Evolutionary conservation across 2,888 invertebrate genomes (phyloP).

Genomic region (Dryocosmus kuriphilus): DNA sequence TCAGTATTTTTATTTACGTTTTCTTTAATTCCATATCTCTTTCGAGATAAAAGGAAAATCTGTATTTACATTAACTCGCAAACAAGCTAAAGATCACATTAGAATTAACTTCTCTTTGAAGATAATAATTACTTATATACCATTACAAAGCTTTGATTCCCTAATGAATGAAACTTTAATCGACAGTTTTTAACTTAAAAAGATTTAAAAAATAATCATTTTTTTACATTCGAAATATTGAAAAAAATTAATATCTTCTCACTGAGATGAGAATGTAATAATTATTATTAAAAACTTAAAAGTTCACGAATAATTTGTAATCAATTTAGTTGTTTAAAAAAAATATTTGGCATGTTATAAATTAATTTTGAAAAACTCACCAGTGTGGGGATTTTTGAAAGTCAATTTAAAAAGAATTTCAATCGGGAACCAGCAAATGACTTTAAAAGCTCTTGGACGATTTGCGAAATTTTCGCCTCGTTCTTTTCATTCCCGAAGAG

Average conservation of each 20-base stretch:
- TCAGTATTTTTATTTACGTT: too few relatives aligned
- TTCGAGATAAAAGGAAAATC: neutral
- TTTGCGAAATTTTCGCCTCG: constrained; percentile 45
- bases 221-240: neutral
- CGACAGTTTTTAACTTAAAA: neutral
- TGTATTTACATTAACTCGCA: neutral
- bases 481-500: constrained; percentile 57
- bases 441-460: constrained; percentile 8
- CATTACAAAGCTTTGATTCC: neutral
- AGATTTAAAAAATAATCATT: too few relatives aligned
- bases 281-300: neutral
- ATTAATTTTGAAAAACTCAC: neutral
- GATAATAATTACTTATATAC: neutral
- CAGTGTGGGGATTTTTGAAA: neutral
- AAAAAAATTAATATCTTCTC: too few relatives aligned
- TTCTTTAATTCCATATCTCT: neutral
- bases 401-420: neutral
- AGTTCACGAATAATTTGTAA: neutral
- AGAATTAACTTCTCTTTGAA: neutral
- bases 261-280: too few relatives aligned
- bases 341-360: neutral
- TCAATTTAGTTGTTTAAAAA: neutral
- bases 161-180: neutral
- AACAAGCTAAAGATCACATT: neutral
- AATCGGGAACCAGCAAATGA: neutral